Conservation (phyloP, 2,113 vertebrate genomes). For the Ramphastos sulfuratus region DNA sequence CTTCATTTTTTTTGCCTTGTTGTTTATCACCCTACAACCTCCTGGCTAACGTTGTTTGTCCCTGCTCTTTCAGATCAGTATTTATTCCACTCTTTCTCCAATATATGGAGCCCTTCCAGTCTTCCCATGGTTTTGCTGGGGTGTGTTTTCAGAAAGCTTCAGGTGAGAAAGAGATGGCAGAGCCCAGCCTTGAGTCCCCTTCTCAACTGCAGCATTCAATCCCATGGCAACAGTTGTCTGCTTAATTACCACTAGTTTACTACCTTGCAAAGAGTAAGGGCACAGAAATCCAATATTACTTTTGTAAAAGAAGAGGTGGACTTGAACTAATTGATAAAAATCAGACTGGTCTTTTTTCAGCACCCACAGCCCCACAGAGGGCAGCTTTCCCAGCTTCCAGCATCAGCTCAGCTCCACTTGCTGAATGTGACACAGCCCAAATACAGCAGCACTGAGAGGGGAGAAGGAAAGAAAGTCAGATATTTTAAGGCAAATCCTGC, state of each 20-base stretch:
- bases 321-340: conserved; percentile 28
- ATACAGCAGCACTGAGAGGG: not conserved
- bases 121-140: not conserved
- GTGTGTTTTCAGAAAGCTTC: not conserved
- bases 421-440: not conserved
- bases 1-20: not conserved
- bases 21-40: not conserved
- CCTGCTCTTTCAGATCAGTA: not conserved
- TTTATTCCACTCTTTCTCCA: not conserved
- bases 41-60: not conserved
- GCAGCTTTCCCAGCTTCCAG: not conserved
- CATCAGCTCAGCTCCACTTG: not conserved
- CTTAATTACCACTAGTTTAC: not conserved
- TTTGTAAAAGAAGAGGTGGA: not conserved
- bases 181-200: not conserved
- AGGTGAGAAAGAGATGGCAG: not conserved
- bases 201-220: not conserved
- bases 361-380: not conserved
- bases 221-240: not conserved
- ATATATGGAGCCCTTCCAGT: not conserved
- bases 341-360: not conserved
- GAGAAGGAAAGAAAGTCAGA: not conserved
- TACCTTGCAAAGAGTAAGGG: not conserved
- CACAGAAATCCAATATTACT: not conserved
- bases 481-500: not conserved